Evolutionary conservation across 1,140 invertebrate genomes (phyloP).

Genomic region (Colletes latitarsis): DNA sequence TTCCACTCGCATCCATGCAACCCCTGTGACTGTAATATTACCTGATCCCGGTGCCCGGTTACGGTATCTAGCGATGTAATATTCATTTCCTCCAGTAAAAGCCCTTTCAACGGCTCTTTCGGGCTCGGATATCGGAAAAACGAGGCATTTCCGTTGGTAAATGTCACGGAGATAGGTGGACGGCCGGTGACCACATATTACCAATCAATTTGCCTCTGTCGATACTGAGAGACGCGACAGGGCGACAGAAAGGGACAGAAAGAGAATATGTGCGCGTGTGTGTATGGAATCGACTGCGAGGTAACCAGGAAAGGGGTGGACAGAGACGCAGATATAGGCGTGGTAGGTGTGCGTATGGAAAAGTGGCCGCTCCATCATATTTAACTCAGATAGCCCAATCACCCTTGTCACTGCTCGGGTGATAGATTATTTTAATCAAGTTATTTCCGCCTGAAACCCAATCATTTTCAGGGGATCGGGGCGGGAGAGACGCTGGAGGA

Average conservation of each 20-base stretch:
- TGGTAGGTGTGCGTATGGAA: conserved; percentile 37
- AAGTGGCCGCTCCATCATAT: conserved; percentile 64
- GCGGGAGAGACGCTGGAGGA: conserved; percentile 39
- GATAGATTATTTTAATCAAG: conserved; percentile 72
- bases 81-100: conserved; percentile 66
- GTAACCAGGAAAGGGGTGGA: conserved; percentile 13
- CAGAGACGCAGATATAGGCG: conserved; percentile 15
- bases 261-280: not conserved
- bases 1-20: not conserved
- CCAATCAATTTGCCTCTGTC: conserved; percentile 69
- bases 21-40: conserved; percentile 46
- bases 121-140: conserved; percentile 64
- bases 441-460: conserved; percentile 58
- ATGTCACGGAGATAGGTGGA: conserved; percentile 63
- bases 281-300: conserved; percentile 40
- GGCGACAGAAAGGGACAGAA: conserved; percentile 7
- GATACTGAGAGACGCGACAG: conserved; percentile 57
- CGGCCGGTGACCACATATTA: conserved; percentile 64
- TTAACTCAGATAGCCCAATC: conserved; percentile 66
- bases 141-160: conserved; percentile 67
- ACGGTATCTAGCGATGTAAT: conserved; percentile 57
- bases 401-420: conserved; percentile 59
- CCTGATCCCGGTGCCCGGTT: conserved; percentile 43
- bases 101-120: conserved; percentile 65
- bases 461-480: conserved; percentile 41